These are phyloP conservation scores for Chiroxiphia lanceolata DNA, from an alignment of 2,797 vertebrate species.

Conservation along the genomic window DNA sequence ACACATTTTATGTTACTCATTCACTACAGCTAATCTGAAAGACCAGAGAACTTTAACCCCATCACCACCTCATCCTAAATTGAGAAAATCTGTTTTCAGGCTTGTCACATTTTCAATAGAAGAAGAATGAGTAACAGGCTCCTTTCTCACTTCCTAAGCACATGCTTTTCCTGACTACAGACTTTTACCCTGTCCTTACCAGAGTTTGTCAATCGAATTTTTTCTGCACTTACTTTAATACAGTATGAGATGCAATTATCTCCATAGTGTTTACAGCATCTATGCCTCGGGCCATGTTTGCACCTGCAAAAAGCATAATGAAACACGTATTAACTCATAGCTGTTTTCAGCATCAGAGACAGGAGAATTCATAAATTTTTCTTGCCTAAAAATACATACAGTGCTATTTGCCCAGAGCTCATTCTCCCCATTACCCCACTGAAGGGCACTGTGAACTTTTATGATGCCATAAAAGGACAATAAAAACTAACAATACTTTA, in stretches of 20 bases:
- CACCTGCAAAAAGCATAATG: slow-evolving; percentile 83
- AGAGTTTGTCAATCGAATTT: not conserved
- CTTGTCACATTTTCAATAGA: slow-evolving; percentile 34
- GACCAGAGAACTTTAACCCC: slow-evolving; percentile 12
- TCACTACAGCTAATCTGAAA: slow-evolving; percentile 27
- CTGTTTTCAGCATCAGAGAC: not conserved
- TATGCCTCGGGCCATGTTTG: slow-evolving; percentile 93
- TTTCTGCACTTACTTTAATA: slow-evolving; percentile 88
- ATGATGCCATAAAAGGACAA: slow-evolving; percentile 31
- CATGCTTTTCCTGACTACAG: not conserved
- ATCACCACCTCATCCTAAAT: not conserved
- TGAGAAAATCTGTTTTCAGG: slow-evolving; percentile 25
- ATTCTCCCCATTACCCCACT: not conserved
- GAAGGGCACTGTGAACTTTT: slow-evolving; percentile 38
- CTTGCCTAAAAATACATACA: slow-evolving; percentile 14
- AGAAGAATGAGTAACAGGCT: slow-evolving; percentile 21
- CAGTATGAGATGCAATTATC: slow-evolving; percentile 98
- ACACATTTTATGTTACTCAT: slow-evolving; percentile 9
- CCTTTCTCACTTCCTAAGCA: not conserved
- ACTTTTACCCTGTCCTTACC: not conserved
- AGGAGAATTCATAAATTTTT: slow-evolving; percentile 40
- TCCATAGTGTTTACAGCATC: slow-evolving; percentile 96
- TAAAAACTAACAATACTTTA: slow-evolving; percentile 48
- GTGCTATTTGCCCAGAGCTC: not conserved
- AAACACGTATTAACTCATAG: slow-evolving; percentile 27